Conservation (phyloP, 2,113 vertebrate genomes). For the Mirza zaza region DNA sequence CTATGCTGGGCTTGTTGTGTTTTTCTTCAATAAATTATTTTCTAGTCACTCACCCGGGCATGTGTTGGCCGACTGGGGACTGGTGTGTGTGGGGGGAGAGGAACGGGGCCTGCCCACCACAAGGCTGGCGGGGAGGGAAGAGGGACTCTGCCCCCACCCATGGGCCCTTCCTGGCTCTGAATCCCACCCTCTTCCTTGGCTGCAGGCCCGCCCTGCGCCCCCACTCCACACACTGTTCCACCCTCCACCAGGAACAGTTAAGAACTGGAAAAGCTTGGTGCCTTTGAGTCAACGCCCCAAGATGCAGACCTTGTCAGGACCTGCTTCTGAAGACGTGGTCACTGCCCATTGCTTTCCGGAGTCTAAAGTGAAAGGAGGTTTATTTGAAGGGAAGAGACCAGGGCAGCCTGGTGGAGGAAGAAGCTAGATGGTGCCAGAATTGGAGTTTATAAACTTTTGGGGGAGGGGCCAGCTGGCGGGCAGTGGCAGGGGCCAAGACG, state of each 20-base stretch:
- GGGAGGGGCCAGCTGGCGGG: not conserved
- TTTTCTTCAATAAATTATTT: conserved; percentile 90
- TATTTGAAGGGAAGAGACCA: not conserved
- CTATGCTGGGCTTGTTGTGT: conserved; percentile 86
- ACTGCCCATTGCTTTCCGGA: not conserved
- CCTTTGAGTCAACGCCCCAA: not conserved
- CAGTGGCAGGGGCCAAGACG: accelerated
- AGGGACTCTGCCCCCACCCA: not conserved
- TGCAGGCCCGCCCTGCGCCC: too few species aligned
- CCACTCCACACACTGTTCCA: not conserved
- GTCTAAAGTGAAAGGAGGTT: not conserved
- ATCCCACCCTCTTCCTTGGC: not conserved
- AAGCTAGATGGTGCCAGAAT: not conserved
- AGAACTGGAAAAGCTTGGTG: not conserved
- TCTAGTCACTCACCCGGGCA: conserved; percentile 81
- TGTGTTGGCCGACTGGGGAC: not conserved
- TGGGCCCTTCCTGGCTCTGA: not conserved
- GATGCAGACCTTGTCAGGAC: not conserved
- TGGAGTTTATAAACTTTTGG: too few species aligned
- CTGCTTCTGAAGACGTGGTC: not conserved
- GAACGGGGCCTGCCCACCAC: not conserved
- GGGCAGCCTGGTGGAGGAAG: not conserved
- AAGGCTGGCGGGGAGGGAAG: not conserved
- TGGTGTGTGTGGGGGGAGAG: accelerated
- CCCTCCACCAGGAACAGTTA: not conserved